phyloP scores from a whole-genome alignment of 1,140 invertebrate species.

The Araneus ventricosus region DNA sequence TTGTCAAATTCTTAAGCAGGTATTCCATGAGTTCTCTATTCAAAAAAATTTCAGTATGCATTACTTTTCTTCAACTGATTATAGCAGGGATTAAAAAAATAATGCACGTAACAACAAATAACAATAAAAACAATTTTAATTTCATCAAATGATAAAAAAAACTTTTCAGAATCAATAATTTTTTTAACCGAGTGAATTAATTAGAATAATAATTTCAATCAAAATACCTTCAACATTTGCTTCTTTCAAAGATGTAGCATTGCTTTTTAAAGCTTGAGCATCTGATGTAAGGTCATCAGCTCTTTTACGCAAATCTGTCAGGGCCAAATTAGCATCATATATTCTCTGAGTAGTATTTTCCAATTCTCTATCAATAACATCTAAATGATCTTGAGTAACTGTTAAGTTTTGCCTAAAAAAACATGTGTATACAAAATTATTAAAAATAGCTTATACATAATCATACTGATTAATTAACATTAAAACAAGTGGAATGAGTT shows the following conservation, averaged over 20 bases:
- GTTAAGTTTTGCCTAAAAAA: slow-evolving; percentile 82
- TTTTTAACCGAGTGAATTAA: not conserved
- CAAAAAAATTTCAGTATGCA: too few relatives aligned
- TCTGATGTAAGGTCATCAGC: slow-evolving; percentile 87
- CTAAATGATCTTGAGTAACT: slow-evolving; percentile 82
- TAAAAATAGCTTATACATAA: too few relatives aligned
- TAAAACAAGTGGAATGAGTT: too few relatives aligned
- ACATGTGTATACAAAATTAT: too few relatives aligned
- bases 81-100: not conserved
- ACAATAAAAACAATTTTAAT: not conserved
- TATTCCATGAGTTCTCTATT: too few relatives aligned
- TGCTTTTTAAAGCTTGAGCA: slow-evolving; percentile 88
- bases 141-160: too few relatives aligned
- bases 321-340: slow-evolving; percentile 87
- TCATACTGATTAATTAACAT: too few relatives aligned
- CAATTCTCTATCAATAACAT: slow-evolving; percentile 84
- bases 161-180: not conserved
- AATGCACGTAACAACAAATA: not conserved
- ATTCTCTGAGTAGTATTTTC: slow-evolving; percentile 89
- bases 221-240: slow-evolving; percentile 92
- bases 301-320: slow-evolving; percentile 87
- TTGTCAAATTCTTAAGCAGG: too few relatives aligned
- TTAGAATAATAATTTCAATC: not conserved
- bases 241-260: slow-evolving; percentile 95
- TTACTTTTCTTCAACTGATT: too few relatives aligned